Evolutionary conservation across 2,797 vertebrate genomes (phyloP), one percentile per base, ranked within the genome.

Genomic region (Typhlichthys subterraneus): DNA sequence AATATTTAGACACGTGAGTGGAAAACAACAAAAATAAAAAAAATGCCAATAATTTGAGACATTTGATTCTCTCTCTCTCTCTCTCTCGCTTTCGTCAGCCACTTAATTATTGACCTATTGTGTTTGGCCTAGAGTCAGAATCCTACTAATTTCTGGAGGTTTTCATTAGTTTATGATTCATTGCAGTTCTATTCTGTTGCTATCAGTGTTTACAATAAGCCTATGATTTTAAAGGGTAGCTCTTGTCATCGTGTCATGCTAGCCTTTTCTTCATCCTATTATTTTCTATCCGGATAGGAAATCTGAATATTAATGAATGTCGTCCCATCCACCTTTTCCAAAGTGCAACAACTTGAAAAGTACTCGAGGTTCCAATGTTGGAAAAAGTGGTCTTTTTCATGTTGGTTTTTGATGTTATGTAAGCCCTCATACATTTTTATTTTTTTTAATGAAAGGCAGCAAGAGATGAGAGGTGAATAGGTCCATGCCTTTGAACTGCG

Each of bases 141-240:
- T 72, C 69, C 59, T 57, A 72, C 79, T 79, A 59, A 73, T 68
- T 81, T 86, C 80, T 79, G 67, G 76, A 72, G 81, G 79, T 85
- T 86, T 89, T 87, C 76, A 84, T 88, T 86, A 82, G 80, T 64
- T 55, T 79, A 76, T 85, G 83, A 85, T 86, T 83, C 84, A 87
- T 83, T 85, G 72, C 42, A 3, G 47, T 65, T 65, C 54, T 68
- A 73, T 76, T 85, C 73, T 87, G 78, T 72, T 78, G 75, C 77
- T 67, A 72, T 84, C 80, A 69, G 69, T 72, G 74, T 79, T 85
- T 54, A 70, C 75, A 87, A 83, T 78, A 80, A 82, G 70, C 15
- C 31, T 9, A 10, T 76, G 73, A 81, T 84, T 76, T 76, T 87
- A 72, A 69, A 67, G 12, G 73, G 45, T 56, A 63, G 63, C 67